These are phyloP conservation scores for Zosterops borbonicus DNA, from an alignment of 2,113 vertebrate species.

Conservation along the genomic window DNA sequence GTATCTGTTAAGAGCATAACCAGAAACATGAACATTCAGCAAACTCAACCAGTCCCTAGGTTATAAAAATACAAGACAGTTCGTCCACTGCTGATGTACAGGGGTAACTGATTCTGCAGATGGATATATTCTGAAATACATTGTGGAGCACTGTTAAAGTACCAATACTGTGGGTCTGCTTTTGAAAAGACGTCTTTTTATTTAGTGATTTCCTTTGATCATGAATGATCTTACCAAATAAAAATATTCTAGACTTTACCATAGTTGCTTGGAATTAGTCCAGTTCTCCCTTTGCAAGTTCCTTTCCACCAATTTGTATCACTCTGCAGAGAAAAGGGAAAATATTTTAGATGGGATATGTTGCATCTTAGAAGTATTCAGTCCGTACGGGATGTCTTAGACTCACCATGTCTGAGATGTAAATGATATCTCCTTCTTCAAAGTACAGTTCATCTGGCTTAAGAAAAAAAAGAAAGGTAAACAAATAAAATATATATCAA, in stretches of 20 bases:
- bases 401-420: slow-evolving; percentile 95
- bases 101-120: not conserved
- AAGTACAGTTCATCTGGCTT: slow-evolving; percentile 96
- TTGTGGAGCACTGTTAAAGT: not conserved
- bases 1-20: not conserved
- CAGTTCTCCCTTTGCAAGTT: slow-evolving; percentile 91
- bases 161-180: not conserved
- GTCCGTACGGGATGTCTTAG: not conserved
- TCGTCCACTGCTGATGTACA: not conserved
- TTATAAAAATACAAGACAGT: not conserved
- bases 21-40: not conserved
- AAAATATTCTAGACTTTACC: slow-evolving; percentile 77
- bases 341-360: not conserved
- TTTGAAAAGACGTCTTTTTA: not conserved
- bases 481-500: not conserved
- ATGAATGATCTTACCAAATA: not conserved
- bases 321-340: slow-evolving; percentile 77
- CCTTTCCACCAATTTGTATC: slow-evolving; percentile 99
- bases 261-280: slow-evolving; percentile 98
- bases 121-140: not conserved
- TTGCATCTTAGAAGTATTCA: not conserved
- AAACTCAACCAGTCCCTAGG: not conserved
- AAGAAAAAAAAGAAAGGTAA: not conserved
- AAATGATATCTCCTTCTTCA: slow-evolving; percentile 97
- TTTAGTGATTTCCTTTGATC: not conserved